A percentile compares a stretch with the other conserved stretches of the same genome.
Conservation (phyloP, 2,888 invertebrate species). For the Emmelina monodactyla region DNA sequence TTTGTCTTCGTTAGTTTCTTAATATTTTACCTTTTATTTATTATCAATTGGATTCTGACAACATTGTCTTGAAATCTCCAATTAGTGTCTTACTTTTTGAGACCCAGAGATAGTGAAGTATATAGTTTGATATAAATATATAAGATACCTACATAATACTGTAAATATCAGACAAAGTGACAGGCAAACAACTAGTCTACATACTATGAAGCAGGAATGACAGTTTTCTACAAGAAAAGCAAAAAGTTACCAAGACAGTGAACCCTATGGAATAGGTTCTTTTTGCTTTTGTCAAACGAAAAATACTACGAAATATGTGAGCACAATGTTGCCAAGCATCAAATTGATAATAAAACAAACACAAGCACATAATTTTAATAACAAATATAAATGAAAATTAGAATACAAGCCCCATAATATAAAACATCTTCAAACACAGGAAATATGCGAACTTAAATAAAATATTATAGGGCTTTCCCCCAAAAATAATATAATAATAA, state of each 20-base stretch:
- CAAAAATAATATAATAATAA: too few species aligned
- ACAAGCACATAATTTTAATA: slow-evolving; percentile 33
- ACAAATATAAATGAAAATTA: not conserved
- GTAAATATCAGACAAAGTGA: slow-evolving; percentile 23
- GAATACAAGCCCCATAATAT: too few species aligned
- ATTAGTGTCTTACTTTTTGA: not conserved
- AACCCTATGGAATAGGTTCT: slow-evolving; percentile 26
- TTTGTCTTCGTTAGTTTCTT: slow-evolving; percentile 25
- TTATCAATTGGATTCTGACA: slow-evolving; percentile 63
- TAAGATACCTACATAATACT: slow-evolving; percentile 28
- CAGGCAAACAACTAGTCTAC: slow-evolving; percentile 49
- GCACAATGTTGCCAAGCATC: slow-evolving; percentile 67
- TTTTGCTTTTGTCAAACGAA: slow-evolving; percentile 42
- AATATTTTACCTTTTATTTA: slow-evolving; percentile 25
- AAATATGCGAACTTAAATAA: too few species aligned
- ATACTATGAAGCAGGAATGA: slow-evolving; percentile 40
- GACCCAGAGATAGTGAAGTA: slow-evolving; percentile 13
- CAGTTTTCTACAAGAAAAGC: slow-evolving; percentile 51
- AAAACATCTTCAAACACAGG: too few species aligned
- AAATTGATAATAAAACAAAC: slow-evolving; percentile 65
- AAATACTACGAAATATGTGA: slow-evolving; percentile 37
- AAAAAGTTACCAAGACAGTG: slow-evolving; percentile 33
- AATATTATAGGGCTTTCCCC: too few species aligned
- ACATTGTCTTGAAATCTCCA: slow-evolving; percentile 41
- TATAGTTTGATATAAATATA: slow-evolving; percentile 25